These are phyloP conservation scores for Cepaea nemoralis DNA, from an alignment of 1,140 invertebrate genomes.

Conservation along the genomic window DNA sequence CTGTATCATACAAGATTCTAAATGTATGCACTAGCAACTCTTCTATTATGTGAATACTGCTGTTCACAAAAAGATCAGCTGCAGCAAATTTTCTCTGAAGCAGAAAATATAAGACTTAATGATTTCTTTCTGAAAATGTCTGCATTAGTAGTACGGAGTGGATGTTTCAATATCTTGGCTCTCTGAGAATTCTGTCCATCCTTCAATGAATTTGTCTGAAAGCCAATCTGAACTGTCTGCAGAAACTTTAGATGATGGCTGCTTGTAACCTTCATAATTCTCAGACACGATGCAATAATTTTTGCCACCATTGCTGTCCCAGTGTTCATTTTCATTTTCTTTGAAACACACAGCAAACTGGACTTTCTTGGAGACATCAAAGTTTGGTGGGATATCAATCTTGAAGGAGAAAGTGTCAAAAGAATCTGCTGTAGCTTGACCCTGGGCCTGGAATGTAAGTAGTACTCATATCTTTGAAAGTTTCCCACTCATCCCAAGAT, in stretches of 20 bases:
- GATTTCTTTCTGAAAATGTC: not conserved
- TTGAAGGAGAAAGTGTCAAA: slow-evolving; percentile 95
- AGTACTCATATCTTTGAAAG: slow-evolving; percentile 83
- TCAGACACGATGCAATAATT: slow-evolving; percentile 77
- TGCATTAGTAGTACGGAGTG: slow-evolving; percentile 62
- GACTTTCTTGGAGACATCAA: slow-evolving; percentile 71
- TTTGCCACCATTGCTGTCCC: slow-evolving; percentile 88
- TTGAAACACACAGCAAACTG: slow-evolving; percentile 92
- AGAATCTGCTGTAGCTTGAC: slow-evolving; percentile 43
- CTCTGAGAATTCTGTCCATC: slow-evolving; percentile 25
- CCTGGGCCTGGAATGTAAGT: slow-evolving; percentile 76
- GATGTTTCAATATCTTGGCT: not conserved
- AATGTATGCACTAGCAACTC: too few species aligned
- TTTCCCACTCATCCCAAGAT: slow-evolving; percentile 85
- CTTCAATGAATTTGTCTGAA: slow-evolving; percentile 36
- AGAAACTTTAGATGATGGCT: not conserved
- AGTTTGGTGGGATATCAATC: slow-evolving; percentile 79
- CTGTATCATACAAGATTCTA: too few species aligned
- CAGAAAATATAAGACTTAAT: too few species aligned
- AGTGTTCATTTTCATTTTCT: slow-evolving; percentile 81
- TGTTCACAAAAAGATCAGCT: too few species aligned
- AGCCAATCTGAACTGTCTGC: slow-evolving; percentile 42
- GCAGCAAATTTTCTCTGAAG: too few species aligned
- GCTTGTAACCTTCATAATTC: slow-evolving; percentile 42
- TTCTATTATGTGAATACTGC: too few species aligned